A percentile compares a stretch with the other conserved stretches of the same genome.
phyloP scores from a whole-genome alignment of 2,113 vertebrate genomes.

The Albula goreensis region DNA sequence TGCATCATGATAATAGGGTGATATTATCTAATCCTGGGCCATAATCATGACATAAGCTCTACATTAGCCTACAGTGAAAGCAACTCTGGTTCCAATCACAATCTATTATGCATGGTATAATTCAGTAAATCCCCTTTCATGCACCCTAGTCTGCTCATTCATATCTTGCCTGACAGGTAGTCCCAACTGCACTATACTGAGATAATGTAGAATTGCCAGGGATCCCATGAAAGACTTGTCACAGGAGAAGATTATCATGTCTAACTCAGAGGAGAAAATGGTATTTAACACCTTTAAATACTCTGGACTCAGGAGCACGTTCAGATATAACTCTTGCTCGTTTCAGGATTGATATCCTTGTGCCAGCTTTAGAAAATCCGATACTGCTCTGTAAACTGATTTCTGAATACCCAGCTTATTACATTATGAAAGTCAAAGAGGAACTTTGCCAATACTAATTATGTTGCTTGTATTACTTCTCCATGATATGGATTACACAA shows the following conservation, averaged over 20 bases:
- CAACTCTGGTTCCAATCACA: constrained; percentile 12
- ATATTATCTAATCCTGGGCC: not conserved
- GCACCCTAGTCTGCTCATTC: too few species aligned
- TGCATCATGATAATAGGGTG: not conserved
- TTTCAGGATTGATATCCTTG: not conserved
- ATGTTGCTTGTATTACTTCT: not conserved
- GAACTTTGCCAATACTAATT: not conserved
- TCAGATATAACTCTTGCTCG: not conserved
- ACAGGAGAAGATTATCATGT: too few species aligned
- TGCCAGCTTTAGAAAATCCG: not conserved
- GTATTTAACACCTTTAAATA: not conserved
- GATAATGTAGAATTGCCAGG: not conserved
- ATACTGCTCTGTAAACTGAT: not conserved
- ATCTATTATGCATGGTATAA: not conserved
- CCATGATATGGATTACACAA: not conserved
- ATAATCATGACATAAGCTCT: not conserved
- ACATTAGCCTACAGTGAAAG: not conserved
- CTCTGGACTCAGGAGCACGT: not conserved
- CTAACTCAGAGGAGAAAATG: too few species aligned
- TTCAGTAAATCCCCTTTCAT: not conserved
- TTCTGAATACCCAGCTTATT: not conserved
- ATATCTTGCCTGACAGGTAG: not conserved
- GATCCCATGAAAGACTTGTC: not conserved
- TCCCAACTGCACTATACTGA: too few species aligned
- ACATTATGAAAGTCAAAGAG: not conserved